Evolutionary conservation across 2,888 invertebrate species (phyloP), one percentile per base, ranked within the genome.

Genomic region (Drosophila villosipedis): DNA sequence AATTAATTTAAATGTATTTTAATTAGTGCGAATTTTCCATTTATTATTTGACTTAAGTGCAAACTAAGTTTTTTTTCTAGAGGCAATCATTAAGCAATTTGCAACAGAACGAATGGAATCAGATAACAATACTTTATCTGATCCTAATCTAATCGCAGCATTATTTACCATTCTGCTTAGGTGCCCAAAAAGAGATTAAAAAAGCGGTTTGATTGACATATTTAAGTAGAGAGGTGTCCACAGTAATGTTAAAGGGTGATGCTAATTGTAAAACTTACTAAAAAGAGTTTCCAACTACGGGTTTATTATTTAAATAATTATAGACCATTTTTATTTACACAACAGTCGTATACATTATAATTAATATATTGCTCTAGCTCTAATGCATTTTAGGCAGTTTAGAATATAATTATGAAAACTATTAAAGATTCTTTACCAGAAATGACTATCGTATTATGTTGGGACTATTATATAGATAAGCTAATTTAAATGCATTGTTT

Each of bases 71-170:
- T 2, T 12, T 16, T 22, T 22, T 14, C 9, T 16, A 1, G 6
- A 19, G 10, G 12, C 25, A 25, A 47, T 25, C 22, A 37, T 67
- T 54, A 53, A 14, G 35, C 35, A 37, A 22, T 35, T 31, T 25
- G n/a, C 30, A 31, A 49, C 37, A 37, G 25, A 28, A 16, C n/a
- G 22, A 22, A 43, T 16, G 16, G 9, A n/a, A 41, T 41, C 5
- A 41, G 39, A 16, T 55, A 47, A 25, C 47, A 19, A 9, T 49
- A 30, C 28, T 50, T 39, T 25, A 39, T n/a, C 9, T 22, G 14
- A 14, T 52, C 2, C 6, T 71, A 52, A 72, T 77, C 78, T 76
- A 55, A 71, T 84, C 61, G 30, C 43, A 54, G 53, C 31, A 22
- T 47, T 67, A 68, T 60, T 71, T 75, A 22, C 57, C 61, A 12